Evolutionary conservation across 1,140 invertebrate genomes (phyloP).

Genomic region (Drosophila teissieri): DNA sequence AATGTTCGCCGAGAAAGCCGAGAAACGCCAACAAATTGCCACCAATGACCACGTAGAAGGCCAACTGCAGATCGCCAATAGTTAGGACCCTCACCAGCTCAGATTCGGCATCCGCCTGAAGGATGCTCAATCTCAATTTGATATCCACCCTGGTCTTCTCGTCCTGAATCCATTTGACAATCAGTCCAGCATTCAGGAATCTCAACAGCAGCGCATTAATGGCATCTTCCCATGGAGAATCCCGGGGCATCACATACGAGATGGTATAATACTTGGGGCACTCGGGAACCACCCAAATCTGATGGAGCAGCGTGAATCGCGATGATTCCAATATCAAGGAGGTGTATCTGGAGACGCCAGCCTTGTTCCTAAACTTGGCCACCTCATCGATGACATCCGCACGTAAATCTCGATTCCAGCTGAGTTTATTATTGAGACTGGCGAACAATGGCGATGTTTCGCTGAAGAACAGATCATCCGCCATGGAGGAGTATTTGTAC

Average conservation of each 20-base stretch:
- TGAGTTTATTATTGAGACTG: constrained; percentile 74
- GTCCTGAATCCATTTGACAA: constrained; percentile 75
- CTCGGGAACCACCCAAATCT: constrained; percentile 77
- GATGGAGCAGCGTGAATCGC: constrained; percentile 44
- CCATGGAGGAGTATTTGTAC: constrained; percentile 82
- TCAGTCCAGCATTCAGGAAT: constrained; percentile 62
- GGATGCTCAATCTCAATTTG: constrained; percentile 29
- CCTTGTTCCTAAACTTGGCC: constrained; percentile 61
- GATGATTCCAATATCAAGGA: constrained; percentile 67
- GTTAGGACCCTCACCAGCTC: constrained; percentile 59
- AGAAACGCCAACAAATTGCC: constrained; percentile 54
- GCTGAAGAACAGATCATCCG: constrained; percentile 80
- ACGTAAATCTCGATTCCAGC: constrained; percentile 59
- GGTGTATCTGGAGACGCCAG: constrained; percentile 64
- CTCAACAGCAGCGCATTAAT: constrained; percentile 69
- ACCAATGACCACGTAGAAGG: constrained; percentile 74
- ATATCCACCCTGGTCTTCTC: constrained; percentile 48
- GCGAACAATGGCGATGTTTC: constrained; percentile 74
- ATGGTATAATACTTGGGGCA: constrained; percentile 82
- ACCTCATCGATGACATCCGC: constrained; percentile 68
- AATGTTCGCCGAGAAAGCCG: constrained; percentile 55
- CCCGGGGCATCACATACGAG: constrained; percentile 76
- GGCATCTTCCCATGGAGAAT: constrained; percentile 73
- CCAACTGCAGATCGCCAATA: constrained; percentile 71
- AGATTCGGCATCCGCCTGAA: constrained; percentile 17